Base-by-base conservation (phyloP, 2,888 invertebrate genomes). In the Beris chalybata region DNA sequence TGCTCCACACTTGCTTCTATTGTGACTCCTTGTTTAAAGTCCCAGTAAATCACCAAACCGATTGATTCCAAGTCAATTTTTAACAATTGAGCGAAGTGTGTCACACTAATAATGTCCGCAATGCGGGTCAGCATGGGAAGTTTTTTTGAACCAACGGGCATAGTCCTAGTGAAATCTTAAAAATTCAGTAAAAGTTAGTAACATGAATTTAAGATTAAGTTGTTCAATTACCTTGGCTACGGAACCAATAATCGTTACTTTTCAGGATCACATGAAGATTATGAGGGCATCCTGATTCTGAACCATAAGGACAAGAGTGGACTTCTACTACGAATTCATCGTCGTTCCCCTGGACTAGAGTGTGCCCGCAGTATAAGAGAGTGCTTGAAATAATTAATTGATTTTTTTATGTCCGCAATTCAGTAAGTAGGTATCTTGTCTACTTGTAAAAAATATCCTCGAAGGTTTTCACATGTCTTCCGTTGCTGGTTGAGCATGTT, bases 401-500 rank as follows among this genome's bases (percentile, higher is more conserved):
- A 3, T 22, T 22, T 29, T 50, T 59, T 30, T 59, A 22, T 48
- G 43, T 32, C 48, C 15, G 47, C 9, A 30, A 66, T n/a, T n/a
- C n/a, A n/a, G 3, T n/a, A 64, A 69, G 56, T 58, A 52, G 30
- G 15, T 22, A 48, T 50, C 12, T 0, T 29, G 9, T 12, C 70
- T 71, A 89, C 89, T 87, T 88, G 74, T 86, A 89, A 55, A 93
- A 85, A 73, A 86, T 85, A 6, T 92, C 92, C 80, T 95, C 93
- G 74, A 94, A 94, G 0, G 93, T 93, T 78, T 92, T 91, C 73
- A 89, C 89, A 79, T 93, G 93, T 13, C 85, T 83, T 43, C 90
- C 90, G 30, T 89, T 88, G 94, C 94, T 94, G 2, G 89, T 87
- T 65, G 89, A 85, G 74, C 95, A 95, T 11, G 85, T 83, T 0